Evolutionary conservation across 2,797 vertebrate genomes (phyloP).

Genomic region (Galaxias olidus): DNA sequence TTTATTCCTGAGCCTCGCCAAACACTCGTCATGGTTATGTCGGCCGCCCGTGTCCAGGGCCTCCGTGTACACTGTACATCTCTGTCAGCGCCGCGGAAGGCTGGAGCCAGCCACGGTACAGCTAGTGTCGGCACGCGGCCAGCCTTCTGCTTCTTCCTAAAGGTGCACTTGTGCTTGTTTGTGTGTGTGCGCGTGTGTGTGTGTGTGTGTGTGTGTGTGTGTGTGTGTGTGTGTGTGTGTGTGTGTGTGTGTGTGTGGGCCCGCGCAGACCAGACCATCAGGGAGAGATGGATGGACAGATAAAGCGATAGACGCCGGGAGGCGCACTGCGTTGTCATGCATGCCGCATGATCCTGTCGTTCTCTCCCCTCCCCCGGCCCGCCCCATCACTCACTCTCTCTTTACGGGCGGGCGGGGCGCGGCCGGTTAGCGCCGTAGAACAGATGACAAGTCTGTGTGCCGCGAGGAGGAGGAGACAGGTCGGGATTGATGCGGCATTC

Average conservation of each 20-base stretch:
- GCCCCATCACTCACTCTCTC: conserved; percentile 62
- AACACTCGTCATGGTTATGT: conserved; percentile 39
- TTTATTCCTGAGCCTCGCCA: conserved; percentile 51
- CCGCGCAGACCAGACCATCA: conserved; percentile 45
- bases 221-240: not conserved
- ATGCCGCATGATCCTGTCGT: conserved; percentile 53
- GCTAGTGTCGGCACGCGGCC: conserved; percentile 47
- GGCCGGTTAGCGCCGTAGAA: conserved; percentile 65
- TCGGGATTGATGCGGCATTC: conserved; percentile 44
- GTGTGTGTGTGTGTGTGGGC: conserved; percentile 18
- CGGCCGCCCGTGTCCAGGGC: conserved; percentile 25
- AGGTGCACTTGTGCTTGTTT: conserved; percentile 13
- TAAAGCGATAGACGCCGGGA: conserved; percentile 48
- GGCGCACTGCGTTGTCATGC: conserved; percentile 56
- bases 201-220: not conserved
- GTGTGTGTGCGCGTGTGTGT: conserved; percentile 9
- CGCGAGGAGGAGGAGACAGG: conserved; percentile 33
- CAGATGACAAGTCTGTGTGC: conserved; percentile 52
- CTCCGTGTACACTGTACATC: no score
- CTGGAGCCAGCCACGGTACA: no score
- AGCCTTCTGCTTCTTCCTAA: conserved; percentile 51
- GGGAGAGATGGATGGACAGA: conserved; percentile 48
- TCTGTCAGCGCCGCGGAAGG: no score
- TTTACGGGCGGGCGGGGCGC: conserved; percentile 52
- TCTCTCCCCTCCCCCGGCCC: conserved; percentile 32